Percentiles rank a stretch among this genome's conserved stretches.
phyloP scores from a whole-genome alignment of 1,140 invertebrate species.

The Notospermus geniculatus region DNA sequence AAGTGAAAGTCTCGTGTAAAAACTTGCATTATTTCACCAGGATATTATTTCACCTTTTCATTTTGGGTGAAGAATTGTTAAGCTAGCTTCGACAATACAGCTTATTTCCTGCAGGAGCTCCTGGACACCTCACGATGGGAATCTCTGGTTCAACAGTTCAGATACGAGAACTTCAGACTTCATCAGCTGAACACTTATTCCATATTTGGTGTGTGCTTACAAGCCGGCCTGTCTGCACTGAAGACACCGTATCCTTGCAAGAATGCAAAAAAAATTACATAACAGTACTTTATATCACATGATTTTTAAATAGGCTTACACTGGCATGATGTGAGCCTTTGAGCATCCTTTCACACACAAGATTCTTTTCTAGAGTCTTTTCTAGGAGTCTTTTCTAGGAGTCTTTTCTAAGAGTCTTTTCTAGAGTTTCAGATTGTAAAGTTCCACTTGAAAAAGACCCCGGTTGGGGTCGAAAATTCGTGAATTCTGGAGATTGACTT shows the following conservation, averaged over 20 bases:
- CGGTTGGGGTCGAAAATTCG: too few relatives aligned
- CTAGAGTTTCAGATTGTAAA: too few relatives aligned
- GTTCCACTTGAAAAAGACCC: too few relatives aligned
- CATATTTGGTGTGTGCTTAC: conserved; percentile 85
- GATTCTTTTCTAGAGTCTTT: too few relatives aligned
- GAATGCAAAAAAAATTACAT: conserved; percentile 4
- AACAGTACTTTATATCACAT: not conserved
- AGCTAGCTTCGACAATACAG: not conserved
- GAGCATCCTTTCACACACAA: too few relatives aligned
- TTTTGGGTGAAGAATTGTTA: not conserved
- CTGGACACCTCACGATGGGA: conserved; percentile 74
- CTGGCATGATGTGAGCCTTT: not conserved
- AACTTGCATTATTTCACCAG: not conserved
- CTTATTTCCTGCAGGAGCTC: conserved; percentile 58
- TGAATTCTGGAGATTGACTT: too few relatives aligned
- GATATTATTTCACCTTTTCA: not conserved
- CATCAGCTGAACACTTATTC: conserved; percentile 90
- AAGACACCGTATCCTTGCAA: conserved; percentile 76
- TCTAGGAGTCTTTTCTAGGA: too few relatives aligned
- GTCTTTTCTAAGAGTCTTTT: too few relatives aligned
- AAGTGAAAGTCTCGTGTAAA: not conserved
- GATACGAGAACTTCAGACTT: conserved; percentile 88
- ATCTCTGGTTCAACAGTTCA: conserved; percentile 83
- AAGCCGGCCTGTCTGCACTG: conserved; percentile 89
- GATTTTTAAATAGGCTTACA: not conserved